Percentiles rank a stretch among this genome's conserved stretches.
phyloP scores from a whole-genome alignment of 2,888 invertebrate species.

The Rhimphoctona megacephalus region DNA sequence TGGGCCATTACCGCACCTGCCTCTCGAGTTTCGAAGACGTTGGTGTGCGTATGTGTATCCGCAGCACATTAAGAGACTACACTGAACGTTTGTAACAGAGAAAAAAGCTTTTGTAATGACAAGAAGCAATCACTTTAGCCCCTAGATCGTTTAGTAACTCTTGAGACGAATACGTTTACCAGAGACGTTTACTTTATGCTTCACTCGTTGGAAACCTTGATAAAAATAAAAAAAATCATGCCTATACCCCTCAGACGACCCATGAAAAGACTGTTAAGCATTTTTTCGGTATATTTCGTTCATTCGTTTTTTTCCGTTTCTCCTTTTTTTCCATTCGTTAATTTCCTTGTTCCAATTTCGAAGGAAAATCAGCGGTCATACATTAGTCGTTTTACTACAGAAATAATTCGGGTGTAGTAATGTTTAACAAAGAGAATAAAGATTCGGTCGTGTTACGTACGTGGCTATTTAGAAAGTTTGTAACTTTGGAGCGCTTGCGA shows the following conservation, averaged over 20 bases:
- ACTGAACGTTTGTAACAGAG: slow-evolving; percentile 54
- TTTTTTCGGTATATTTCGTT: slow-evolving; percentile 23
- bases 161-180: slow-evolving; percentile 59
- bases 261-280: slow-evolving; percentile 4
- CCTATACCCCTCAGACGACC: neutral
- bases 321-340: neutral
- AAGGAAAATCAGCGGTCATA: slow-evolving; percentile 30
- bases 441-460: slow-evolving; percentile 17
- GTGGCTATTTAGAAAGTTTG: slow-evolving; percentile 47
- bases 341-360: slow-evolving; percentile 21
- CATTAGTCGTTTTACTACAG: neutral
- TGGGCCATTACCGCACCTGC: slow-evolving; percentile 84
- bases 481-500: slow-evolving; percentile 73
- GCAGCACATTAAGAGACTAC: neutral
- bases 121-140: slow-evolving; percentile 84
- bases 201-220: slow-evolving; percentile 10
- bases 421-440: slow-evolving; percentile 13
- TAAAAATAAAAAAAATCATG: neutral
- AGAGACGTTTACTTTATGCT: slow-evolving; percentile 37
- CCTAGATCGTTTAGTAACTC: slow-evolving; percentile 60
- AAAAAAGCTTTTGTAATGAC: slow-evolving; percentile 79
- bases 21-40: slow-evolving; percentile 75
- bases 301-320: neutral
- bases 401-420: slow-evolving; percentile 28
- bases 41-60: slow-evolving; percentile 15